Base-by-base conservation (phyloP, 2,113 vertebrate species). In the Salvelinus namaycush region DNA sequence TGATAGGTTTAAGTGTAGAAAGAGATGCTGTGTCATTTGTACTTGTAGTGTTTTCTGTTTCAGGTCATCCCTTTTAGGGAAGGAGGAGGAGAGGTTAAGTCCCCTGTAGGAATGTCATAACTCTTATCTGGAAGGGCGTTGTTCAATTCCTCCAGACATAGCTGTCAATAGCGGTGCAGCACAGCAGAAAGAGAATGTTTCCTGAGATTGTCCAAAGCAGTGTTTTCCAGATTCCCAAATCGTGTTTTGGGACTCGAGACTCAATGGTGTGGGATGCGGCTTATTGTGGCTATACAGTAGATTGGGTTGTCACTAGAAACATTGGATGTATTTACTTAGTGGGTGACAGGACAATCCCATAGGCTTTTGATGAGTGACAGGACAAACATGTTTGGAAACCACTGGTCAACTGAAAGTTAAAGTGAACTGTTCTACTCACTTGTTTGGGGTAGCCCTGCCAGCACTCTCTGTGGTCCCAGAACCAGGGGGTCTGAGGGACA, bases 381-480 rank as follows among this genome's bases (percentile, higher is more conserved):
- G 2, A 51, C 49, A 60, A 22, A 60, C 59, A 60, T 60, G 59
- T 60, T 60, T 20, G 59, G 59, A 3, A 20, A 20, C n/a, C 59
- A 60, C 18, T 60, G n/a, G 59, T 22, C 59, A 62, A 62, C n/a
- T 26, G 18, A 24, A 13, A 44, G 27, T 20, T n/a, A 24, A 16
- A 18, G 9, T 4, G 22, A 31, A 24, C 3, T 69, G 51, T 74
- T 20, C 3, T 76, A 72, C 95, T 92, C 79, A 98, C 97, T 93
- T 98, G 97, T 16, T 90, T 83, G 1, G 96, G 96, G 54, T 96
- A 97, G 72, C 87, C 94, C 26, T 86, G 91, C 96, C 96, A 99
- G 89, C 95, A 98, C 84, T 93, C 92, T 0, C 74, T 84, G 0
- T 93, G 91, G 67, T 94, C 93, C 97, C 96, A 98, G 81, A 98